Conservation (phyloP, 2,797 vertebrate species). For the Ctenopoma kingsleyae region DNA sequence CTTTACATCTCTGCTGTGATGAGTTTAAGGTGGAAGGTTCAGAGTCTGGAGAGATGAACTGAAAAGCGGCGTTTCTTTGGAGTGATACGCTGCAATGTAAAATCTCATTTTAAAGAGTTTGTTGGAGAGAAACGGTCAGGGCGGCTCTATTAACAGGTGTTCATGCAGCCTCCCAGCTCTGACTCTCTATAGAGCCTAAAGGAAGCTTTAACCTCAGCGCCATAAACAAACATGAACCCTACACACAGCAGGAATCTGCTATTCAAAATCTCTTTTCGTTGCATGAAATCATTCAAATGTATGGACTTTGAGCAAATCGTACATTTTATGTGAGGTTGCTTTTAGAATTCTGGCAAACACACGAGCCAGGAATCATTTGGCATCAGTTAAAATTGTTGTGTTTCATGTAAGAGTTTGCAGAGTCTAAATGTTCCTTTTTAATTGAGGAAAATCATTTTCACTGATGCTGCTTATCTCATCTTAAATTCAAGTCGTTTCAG, state of each 20-base stretch:
- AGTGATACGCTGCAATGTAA: conserved; percentile 6
- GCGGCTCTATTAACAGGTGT: conserved; percentile 66
- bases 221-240: conserved; percentile 69
- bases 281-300: neutral
- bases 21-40: conserved; percentile 47
- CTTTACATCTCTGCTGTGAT: conserved; percentile 28
- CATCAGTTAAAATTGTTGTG: conserved; percentile 8
- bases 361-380: conserved; percentile 19
- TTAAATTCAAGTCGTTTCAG: conserved; percentile 12
- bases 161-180: conserved; percentile 39
- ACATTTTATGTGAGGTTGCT: conserved; percentile 17
- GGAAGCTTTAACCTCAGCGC: conserved; percentile 60
- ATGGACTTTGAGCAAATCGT: conserved; percentile 33
- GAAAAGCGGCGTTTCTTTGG: conserved; percentile 13
- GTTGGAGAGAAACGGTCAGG: conserved; percentile 35
- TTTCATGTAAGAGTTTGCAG: conserved; percentile 18
- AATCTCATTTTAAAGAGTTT: conserved; percentile 44
- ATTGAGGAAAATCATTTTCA: conserved; percentile 6
- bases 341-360: conserved; percentile 30
- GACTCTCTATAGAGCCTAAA: conserved; percentile 55
- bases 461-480: conserved; percentile 13
- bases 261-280: conserved; percentile 21
- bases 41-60: conserved; percentile 31
- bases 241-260: conserved; percentile 44
- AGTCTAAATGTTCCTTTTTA: conserved; percentile 15